These are phyloP conservation scores for Drosophila mayaguana DNA, from an alignment of 2,888 invertebrate species.

Conservation along the genomic window DNA sequence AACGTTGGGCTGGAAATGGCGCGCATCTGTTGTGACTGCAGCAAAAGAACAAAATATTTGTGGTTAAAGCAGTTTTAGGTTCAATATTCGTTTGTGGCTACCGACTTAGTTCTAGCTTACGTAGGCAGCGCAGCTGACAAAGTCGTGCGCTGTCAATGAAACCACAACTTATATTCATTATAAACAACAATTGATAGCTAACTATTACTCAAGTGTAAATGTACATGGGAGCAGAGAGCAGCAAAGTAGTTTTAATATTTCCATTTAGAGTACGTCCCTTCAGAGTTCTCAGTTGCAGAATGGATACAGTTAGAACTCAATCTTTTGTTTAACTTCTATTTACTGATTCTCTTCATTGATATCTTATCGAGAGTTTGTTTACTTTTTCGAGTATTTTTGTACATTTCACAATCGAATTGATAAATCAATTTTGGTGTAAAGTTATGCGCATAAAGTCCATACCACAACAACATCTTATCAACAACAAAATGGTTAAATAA, in stretches of 20 bases:
- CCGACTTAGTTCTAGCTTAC: conserved; percentile 1
- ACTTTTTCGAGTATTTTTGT: conserved; percentile 5
- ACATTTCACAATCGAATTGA: conserved; percentile 49
- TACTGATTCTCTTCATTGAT: neutral
- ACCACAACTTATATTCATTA: conserved; percentile 31
- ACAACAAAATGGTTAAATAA: neutral
- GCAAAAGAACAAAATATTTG: conserved; percentile 1
- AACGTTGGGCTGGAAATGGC: conserved; percentile 85
- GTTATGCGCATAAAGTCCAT: conserved; percentile 2
- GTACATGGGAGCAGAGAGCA: neutral
- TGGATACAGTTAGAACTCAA: neutral
- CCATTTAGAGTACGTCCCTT: neutral
- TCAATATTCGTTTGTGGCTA: conserved; percentile 4
- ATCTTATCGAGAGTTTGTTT: conserved; percentile 47
- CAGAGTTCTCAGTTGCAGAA: neutral
- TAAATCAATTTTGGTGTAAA: conserved; percentile 4
- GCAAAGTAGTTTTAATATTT: neutral
- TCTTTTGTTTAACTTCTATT: conserved; percentile 3
- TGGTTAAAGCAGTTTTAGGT: neutral
- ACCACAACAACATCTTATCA: conserved; percentile 1
- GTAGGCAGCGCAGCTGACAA: neutral
- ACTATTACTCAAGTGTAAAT: neutral
- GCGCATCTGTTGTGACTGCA: conserved; percentile 83
- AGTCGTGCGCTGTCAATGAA: neutral
- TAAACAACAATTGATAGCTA: conserved; percentile 14